A percentile compares a stretch with the other conserved stretches of the same genome.
phyloP scores from a whole-genome alignment of 2,797 vertebrate genomes.

The Phrynocephalus forsythii region DNA sequence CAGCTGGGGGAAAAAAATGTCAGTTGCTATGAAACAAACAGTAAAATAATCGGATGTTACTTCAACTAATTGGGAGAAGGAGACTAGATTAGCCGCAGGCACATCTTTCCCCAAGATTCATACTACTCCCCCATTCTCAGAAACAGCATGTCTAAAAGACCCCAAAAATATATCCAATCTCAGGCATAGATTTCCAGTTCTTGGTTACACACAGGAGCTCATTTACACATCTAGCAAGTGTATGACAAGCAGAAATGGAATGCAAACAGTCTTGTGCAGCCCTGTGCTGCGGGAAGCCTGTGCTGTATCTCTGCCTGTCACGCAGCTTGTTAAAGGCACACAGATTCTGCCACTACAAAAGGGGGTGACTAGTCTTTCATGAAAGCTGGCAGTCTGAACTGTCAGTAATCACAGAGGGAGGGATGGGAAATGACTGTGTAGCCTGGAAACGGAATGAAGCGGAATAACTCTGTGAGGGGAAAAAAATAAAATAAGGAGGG shows the following conservation, averaged over 20 bases:
- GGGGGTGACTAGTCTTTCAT: slow-evolving; percentile 3
- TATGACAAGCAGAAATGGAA: neutral
- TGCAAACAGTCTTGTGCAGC: neutral
- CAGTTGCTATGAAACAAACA: slow-evolving; percentile 1
- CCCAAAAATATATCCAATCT: neutral
- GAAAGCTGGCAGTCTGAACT: slow-evolving; percentile 9
- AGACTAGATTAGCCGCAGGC: neutral
- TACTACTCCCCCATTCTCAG: neutral
- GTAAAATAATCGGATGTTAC: neutral
- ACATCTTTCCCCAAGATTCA: neutral
- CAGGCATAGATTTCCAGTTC: neutral
- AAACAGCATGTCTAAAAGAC: neutral
- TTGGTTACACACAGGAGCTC: neutral
- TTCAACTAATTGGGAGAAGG: neutral
- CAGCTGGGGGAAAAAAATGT: neutral
- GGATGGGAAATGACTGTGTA: neutral
- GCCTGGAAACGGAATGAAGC: neutral
- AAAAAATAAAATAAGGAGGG: no score
- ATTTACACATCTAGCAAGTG: neutral
- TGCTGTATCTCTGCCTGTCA: slow-evolving; percentile 7
- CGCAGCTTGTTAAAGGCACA: slow-evolving; percentile 2
- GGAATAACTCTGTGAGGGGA: neutral
- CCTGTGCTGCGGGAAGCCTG: slow-evolving; percentile 12
- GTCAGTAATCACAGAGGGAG: slow-evolving; percentile 14
- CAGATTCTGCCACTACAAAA: slow-evolving; percentile 12